These are phyloP conservation scores for Mechanitis mazaeus DNA, from an alignment of 2,888 invertebrate genomes.

Conservation along the genomic window DNA sequence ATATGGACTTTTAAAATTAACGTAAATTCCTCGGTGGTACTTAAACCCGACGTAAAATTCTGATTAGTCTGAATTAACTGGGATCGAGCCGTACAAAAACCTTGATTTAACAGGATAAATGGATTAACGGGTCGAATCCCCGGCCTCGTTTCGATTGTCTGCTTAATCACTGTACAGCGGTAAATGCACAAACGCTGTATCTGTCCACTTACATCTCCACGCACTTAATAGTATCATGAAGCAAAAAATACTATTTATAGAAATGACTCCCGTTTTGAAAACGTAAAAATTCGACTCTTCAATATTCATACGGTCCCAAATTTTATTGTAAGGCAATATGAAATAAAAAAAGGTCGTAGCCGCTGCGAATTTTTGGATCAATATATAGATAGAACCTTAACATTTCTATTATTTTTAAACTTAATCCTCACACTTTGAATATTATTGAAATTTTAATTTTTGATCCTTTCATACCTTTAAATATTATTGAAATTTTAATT, in stretches of 20 bases:
- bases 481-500: no score
- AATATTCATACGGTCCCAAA: constrained; percentile 26
- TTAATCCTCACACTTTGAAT: no score
- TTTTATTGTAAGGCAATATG: constrained; percentile 16
- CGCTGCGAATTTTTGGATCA: constrained; percentile 8
- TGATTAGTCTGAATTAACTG: constrained; percentile 19
- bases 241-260: constrained; percentile 27
- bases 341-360: constrained; percentile 18
- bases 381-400: constrained; percentile 7
- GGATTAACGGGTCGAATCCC: constrained; percentile 50
- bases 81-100: constrained; percentile 14
- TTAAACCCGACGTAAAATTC: constrained; percentile 10
- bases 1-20: constrained; percentile 5
- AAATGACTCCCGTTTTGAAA: constrained; percentile 24
- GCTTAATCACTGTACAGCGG: constrained; percentile 44
- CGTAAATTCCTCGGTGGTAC: not conserved
- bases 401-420: no score
- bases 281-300: constrained; percentile 24
- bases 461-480: no score
- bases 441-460: no score
- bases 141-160: constrained; percentile 42
- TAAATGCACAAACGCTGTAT: constrained; percentile 62
- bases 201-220: constrained; percentile 38
- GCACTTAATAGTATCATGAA: constrained; percentile 17
- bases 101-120: constrained; percentile 51